A percentile compares a stretch with the other conserved stretches of the same genome.
Conservation (phyloP, 2,888 invertebrate species). For the Tenthredo scrophulariae region DNA sequence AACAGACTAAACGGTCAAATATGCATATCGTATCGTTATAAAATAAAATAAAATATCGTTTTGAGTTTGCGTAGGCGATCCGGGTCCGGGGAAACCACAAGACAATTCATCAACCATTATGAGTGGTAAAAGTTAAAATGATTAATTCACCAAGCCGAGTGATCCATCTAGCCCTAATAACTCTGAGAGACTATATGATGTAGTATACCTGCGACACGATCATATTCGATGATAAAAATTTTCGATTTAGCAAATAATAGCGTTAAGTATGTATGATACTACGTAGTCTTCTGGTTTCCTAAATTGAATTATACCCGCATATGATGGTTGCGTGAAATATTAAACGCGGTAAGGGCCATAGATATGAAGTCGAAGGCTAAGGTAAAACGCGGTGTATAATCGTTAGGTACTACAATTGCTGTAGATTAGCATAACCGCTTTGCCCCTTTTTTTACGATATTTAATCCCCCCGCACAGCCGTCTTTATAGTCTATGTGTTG, state of each 20-base stretch:
- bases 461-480: neutral
- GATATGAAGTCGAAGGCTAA: neutral
- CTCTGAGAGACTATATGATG: neutral
- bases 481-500: neutral
- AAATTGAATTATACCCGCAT: neutral
- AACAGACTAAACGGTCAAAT: neutral
- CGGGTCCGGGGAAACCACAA: neutral
- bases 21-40: no score
- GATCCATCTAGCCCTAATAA: conserved; percentile 24
- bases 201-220: neutral
- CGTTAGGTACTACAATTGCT: neutral
- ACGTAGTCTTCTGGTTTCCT: neutral
- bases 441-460: neutral
- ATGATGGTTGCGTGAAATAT: neutral
- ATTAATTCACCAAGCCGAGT: conserved; percentile 8
- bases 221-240: neutral
- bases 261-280: neutral
- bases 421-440: neutral
- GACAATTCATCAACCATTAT: conserved; percentile 28
- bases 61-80: conserved; percentile 16
- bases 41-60: conserved; percentile 20
- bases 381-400: neutral
- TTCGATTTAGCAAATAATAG: neutral
- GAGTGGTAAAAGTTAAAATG: neutral
- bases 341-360: neutral